phyloP scores from a whole-genome alignment of 2,113 vertebrate species.

The Erythrocebus patas region DNA sequence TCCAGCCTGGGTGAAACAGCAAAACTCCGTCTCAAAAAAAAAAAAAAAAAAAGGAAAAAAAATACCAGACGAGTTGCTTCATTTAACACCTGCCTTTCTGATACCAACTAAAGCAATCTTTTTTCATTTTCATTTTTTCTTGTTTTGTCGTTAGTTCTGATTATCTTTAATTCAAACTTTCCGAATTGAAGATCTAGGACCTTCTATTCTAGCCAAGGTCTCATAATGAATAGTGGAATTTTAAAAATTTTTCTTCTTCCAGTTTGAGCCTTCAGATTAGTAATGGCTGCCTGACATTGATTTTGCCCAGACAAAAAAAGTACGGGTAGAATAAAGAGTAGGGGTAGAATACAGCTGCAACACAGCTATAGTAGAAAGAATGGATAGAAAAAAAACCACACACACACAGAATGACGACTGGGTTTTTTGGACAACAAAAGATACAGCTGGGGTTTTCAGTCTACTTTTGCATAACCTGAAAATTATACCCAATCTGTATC shows the following conservation, averaged over 20 bases:
- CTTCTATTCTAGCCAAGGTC: constrained; percentile 4
- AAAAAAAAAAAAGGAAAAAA: neutral
- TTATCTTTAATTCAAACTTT: constrained; percentile 44
- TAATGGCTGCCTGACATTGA: constrained; percentile 10
- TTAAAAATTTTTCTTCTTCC: neutral
- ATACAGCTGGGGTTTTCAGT: constrained; percentile 72
- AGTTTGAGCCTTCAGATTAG: neutral
- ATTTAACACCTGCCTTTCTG: constrained; percentile 20
- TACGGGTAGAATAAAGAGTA: neutral
- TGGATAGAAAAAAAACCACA: neutral
- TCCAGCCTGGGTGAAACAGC: too few relatives aligned
- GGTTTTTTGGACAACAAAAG: constrained; percentile 64
- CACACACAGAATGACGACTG: constrained; percentile 36
- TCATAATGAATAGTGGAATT: constrained; percentile 20
- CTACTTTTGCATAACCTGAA: constrained; percentile 72
- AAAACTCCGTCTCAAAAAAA: too few relatives aligned
- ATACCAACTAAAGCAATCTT: neutral
- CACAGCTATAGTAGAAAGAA: constrained; percentile 53
- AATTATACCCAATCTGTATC: constrained; percentile 73
- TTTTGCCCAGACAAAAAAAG: constrained; percentile 44
- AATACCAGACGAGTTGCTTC: neutral
- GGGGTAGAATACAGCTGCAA: neutral
- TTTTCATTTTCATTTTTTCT: neutral
- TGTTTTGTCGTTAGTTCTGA: constrained; percentile 41
- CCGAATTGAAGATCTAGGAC: neutral